Conservation (phyloP, 2,888 invertebrate genomes). For the Troides helena region DNA sequence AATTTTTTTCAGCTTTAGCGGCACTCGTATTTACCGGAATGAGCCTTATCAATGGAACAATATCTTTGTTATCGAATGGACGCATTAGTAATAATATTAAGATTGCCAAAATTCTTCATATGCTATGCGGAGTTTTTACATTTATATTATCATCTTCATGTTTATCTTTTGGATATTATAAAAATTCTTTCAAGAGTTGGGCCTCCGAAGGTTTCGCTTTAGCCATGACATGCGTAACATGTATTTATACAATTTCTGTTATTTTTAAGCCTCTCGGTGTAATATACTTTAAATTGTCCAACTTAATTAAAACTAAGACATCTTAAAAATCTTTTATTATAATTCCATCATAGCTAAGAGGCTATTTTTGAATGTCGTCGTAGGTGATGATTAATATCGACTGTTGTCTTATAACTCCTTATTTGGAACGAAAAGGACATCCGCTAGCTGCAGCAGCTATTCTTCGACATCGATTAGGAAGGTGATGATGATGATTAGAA, state of each 20-base stretch:
- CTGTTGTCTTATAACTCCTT: too few species aligned
- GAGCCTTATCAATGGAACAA: conserved; percentile 38
- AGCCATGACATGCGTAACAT: conserved; percentile 37
- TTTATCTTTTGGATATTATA: conserved; percentile 38
- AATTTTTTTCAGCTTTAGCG: conserved; percentile 37
- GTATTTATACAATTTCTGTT: conserved; percentile 14
- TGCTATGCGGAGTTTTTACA: conserved; percentile 36
- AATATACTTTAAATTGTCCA: neutral
- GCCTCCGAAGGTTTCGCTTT: conserved; percentile 36
- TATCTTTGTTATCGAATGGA: conserved; percentile 34
- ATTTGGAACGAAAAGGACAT: too few species aligned
- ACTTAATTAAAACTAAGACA: neutral
- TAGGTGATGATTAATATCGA: neutral
- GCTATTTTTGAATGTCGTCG: neutral
- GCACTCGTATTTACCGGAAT: conserved; percentile 37
- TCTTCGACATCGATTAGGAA: too few species aligned
- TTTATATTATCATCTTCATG: conserved; percentile 38
- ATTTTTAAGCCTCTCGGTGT: neutral
- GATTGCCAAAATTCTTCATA: conserved; percentile 36
- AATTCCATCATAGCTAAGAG: neutral
- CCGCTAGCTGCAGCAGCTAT: too few species aligned
- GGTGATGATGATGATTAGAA: too few species aligned
- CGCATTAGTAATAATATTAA: conserved; percentile 32
- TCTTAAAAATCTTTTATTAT: neutral
- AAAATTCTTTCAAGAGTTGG: conserved; percentile 39